A percentile compares a stretch with the other conserved stretches of the same genome.
These are phyloP conservation scores for Urocyon cinereoargenteus DNA, from an alignment of 2,797 vertebrate genomes.

Conservation along the genomic window DNA sequence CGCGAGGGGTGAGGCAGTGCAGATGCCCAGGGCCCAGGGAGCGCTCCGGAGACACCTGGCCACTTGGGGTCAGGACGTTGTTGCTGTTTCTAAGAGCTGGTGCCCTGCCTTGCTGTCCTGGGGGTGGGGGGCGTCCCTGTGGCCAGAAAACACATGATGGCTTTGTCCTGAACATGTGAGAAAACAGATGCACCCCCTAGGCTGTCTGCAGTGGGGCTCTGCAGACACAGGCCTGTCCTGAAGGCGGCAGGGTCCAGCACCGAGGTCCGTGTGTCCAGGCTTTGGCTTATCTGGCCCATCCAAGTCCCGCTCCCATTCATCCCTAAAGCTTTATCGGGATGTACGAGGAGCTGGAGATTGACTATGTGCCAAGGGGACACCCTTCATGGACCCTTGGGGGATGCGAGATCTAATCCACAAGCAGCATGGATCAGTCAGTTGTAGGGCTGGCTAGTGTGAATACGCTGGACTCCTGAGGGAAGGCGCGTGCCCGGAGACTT, in stretches of 20 bases:
- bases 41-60: not conserved
- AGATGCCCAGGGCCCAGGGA: not conserved
- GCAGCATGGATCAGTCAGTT: rapidly evolving
- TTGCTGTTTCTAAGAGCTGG: not conserved
- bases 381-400: too few species aligned
- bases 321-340: rapidly evolving
- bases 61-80: not conserved
- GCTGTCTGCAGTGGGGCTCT: rapidly evolving
- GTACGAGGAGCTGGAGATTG: too few species aligned
- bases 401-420: not conserved
- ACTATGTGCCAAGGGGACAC: not conserved
- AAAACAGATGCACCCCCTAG: too few species aligned
- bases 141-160: rapidly evolving
- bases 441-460: not conserved
- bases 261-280: not conserved
- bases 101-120: not conserved
- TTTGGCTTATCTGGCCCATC: too few species aligned
- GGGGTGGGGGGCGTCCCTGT: too few species aligned
- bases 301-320: rapidly evolving
- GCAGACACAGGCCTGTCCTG: not conserved
- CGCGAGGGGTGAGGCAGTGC: rapidly evolving
- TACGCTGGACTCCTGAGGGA: rapidly evolving
- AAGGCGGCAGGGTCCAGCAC: rapidly evolving
- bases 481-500: rapidly evolving
- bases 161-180: not conserved